Conservation (phyloP, 2,888 invertebrate species). For the Thecocarcelia acutangulata region DNA sequence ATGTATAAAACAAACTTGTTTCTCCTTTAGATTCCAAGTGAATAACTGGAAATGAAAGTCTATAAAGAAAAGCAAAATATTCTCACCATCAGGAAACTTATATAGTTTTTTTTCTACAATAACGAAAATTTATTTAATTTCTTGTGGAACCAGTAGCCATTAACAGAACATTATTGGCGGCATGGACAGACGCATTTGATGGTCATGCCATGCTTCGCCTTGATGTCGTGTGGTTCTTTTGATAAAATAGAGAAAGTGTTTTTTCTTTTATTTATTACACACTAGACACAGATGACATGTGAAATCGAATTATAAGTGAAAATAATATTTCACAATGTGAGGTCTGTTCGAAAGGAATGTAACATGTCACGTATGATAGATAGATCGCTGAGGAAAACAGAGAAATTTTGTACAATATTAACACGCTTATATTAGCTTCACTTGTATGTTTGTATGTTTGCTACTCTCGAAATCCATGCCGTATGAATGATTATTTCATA, state of each 20-base stretch:
- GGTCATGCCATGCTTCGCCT: constrained; percentile 24
- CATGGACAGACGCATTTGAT: background rate
- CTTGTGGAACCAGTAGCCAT: constrained; percentile 41
- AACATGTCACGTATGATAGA: background rate
- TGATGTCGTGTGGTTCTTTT: background rate
- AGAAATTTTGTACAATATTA: no score
- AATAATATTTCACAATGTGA: constrained; percentile 8
- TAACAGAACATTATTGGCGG: constrained; percentile 34
- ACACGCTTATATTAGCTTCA: no score
- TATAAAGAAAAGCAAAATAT: constrained; percentile 7
- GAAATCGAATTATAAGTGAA: constrained; percentile 37
- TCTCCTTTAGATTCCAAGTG: background rate
- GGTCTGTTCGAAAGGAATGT: background rate
- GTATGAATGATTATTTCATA: no score
- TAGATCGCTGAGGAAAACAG: no score
- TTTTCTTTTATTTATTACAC: constrained; percentile 15
- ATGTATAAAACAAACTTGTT: constrained; percentile 4
- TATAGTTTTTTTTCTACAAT: background rate
- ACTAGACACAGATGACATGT: constrained; percentile 10
- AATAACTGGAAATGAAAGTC: constrained; percentile 31
- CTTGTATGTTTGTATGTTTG: no score
- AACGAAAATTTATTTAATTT: constrained; percentile 19
- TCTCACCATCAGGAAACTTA: constrained; percentile 23
- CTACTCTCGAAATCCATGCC: no score
- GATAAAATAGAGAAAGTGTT: constrained; percentile 47